Evolutionary conservation across 2,113 vertebrate species (phyloP).

Genomic region (Lota lota): DNA sequence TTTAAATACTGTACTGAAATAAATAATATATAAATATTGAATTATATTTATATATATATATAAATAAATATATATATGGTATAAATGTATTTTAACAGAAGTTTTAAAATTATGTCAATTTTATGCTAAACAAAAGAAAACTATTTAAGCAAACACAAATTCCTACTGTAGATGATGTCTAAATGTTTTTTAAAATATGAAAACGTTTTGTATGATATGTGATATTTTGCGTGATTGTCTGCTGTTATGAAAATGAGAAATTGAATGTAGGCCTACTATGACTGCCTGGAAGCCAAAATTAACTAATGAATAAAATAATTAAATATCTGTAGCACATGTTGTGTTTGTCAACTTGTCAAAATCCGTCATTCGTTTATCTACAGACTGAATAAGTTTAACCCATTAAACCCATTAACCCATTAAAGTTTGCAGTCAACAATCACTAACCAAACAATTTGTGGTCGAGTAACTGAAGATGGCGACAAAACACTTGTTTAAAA

Average conservation of each 20-base stretch:
- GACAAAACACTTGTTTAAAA: too few species aligned
- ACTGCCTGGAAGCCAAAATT: constrained; percentile 54
- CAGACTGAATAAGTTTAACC: too few species aligned
- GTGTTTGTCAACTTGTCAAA: too few species aligned
- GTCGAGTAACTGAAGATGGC: too few species aligned
- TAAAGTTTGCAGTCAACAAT: too few species aligned
- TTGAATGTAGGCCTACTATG: constrained; percentile 71
- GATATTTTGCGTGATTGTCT: constrained; percentile 70
- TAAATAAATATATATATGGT: not conserved
- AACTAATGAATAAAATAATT: constrained; percentile 62
- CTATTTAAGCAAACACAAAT: constrained; percentile 52
- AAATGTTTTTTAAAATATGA: constrained; percentile 76
- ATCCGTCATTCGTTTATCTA: too few species aligned
- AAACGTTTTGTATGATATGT: constrained; percentile 72
- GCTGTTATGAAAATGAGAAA: constrained; percentile 60
- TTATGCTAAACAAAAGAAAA: constrained; percentile 48
- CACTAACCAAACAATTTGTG: too few species aligned
- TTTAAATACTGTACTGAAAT: constrained; percentile 71
- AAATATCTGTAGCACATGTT: not conserved
- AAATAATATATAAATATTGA: constrained; percentile 47
- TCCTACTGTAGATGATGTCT: constrained; percentile 56
- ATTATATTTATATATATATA: not conserved
- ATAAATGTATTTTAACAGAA: constrained; percentile 71
- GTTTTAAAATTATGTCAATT: constrained; percentile 68
- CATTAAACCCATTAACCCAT: too few species aligned